Base-by-base conservation (phyloP, 1,140 invertebrate species). In the Helicorthomorpha holstii region DNA sequence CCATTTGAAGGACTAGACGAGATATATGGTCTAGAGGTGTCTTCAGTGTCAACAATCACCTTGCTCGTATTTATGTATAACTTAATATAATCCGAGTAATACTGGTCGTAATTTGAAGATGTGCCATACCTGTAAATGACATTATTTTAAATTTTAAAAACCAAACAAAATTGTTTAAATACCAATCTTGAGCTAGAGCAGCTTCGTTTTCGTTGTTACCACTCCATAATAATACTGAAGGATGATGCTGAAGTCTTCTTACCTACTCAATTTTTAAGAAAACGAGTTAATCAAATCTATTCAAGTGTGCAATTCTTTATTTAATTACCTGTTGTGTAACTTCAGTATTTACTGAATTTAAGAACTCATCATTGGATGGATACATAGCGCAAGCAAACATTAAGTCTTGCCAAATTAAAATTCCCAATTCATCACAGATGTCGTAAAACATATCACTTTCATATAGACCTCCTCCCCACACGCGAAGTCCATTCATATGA, bases 191-290 rank as follows among this genome's bases (percentile, higher is more conserved):
- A 42, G 77, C 72, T 1, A 98, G 66, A 0, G 88, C 91, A 25
- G 77, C 82, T 75, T 98, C 94, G 64, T 98, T 98, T 70, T 98
- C 95, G 67, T 99, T 99, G 65, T 98, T 99, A 2, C 87, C 91
- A 16, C 90, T 84, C 81, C 88, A 89, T 0, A 95, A 58, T 0
- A 87, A 79, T 46, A 98, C 78, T 49, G 83, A 89, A 0, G 93
- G 76, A 70, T 97, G 92, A 64, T 86, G 76, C 55, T 89, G 83
- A 3, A 98, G 69, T 51, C 92, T 73, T 53, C 76, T 70, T 1
- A 93, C 76, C 64, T 72, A 51, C 54, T n/a, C n/a, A n/a, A n/a
- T n/a, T n/a, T n/a, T n/a, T n/a, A n/a, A n/a, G n/a, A n/a, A n/a
- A n/a, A n/a, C n/a, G n/a, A n/a, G 29, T 7, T 16, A 34, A 34